Conservation (phyloP, 1,140 invertebrate species). For the Vanessa atalanta region DNA sequence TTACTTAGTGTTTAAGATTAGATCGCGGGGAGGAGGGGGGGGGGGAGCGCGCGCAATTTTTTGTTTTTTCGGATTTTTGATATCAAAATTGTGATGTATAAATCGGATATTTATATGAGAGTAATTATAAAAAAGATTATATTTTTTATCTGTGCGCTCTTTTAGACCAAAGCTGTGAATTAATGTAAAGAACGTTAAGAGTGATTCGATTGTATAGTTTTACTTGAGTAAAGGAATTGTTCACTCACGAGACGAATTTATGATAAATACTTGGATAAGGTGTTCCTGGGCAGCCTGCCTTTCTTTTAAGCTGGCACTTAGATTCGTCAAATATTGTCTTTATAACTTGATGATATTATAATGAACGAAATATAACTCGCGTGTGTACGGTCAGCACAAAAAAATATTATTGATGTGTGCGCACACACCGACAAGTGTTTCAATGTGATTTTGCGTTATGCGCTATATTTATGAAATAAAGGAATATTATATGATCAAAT, state of each 20-base stretch:
- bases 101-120: conserved; percentile 49
- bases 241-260: conserved; percentile 8
- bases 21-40: conserved; percentile 51
- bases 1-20: conserved; percentile 36
- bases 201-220: conserved; percentile 24
- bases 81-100: conserved; percentile 43
- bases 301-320: too few species aligned
- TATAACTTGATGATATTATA: too few species aligned
- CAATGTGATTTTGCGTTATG: too few species aligned
- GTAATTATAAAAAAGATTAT: conserved; percentile 46
- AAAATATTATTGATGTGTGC: too few species aligned
- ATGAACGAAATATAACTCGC: too few species aligned
- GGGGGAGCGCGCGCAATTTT: conserved; percentile 51
- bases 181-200: conserved; percentile 53
- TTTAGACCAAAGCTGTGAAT: conserved; percentile 76
- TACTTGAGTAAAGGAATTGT: neutral
- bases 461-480: too few species aligned
- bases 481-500: too few species aligned
- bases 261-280: too few species aligned
- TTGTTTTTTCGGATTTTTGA: conserved; percentile 21
- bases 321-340: too few species aligned
- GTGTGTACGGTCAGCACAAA: too few species aligned
- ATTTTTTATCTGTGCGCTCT: conserved; percentile 64
- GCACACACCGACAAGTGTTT: too few species aligned
- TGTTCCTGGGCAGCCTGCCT: too few species aligned